Evolutionary conservation across 2,113 vertebrate species (phyloP), one percentile per base, ranked within the genome.

Genomic region (Paradoxurus hermaphroditus): DNA sequence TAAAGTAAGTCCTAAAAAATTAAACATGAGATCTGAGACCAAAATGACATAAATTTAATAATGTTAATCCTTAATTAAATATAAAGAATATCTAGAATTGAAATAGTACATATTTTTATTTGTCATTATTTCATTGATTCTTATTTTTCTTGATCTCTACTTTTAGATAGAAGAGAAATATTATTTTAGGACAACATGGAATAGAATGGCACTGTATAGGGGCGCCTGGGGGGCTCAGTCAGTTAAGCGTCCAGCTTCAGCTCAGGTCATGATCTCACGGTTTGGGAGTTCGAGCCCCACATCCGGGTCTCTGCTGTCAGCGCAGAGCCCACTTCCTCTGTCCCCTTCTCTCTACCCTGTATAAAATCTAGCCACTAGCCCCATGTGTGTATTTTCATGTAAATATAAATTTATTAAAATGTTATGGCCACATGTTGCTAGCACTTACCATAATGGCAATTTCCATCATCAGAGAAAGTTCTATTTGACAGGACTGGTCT

Each of bases 361-460:
- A n/a, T 91, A 39, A 97, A 95, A 84, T 95, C 39, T 88, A 93
- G 49, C 86, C 5, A 77, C 25, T 72, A 87, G 41, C n/a, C 34
- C 34, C 27, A 85, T 85, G 46, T 94, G 36, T 41, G 31, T 86
- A 53, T 82, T 91, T 83, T 31, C 7, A 63, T 53, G n/a, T 89
- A 79, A 72, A 84, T 78, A 83, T 84, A 73, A 94, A 84, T 72
- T 53, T 41, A 59, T 91, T 70, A 83, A 65, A 78, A 84, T 73
- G 73, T 29, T 85, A 39, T 75, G 63, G 65, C 39, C 34, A 70
- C 11, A 10, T 34, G 23, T 94, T 34, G 25, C 46, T n/a, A 41
- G 12, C 51, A 49, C 31, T 86, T 86, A 68, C 49, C 19, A 34
- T 62, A 46, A 14, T 41, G n/a, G 18, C 7, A 16, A 46, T 75